phyloP scores from a whole-genome alignment of 2,113 vertebrate genomes.

The Misgurnus anguillicaudatus region DNA sequence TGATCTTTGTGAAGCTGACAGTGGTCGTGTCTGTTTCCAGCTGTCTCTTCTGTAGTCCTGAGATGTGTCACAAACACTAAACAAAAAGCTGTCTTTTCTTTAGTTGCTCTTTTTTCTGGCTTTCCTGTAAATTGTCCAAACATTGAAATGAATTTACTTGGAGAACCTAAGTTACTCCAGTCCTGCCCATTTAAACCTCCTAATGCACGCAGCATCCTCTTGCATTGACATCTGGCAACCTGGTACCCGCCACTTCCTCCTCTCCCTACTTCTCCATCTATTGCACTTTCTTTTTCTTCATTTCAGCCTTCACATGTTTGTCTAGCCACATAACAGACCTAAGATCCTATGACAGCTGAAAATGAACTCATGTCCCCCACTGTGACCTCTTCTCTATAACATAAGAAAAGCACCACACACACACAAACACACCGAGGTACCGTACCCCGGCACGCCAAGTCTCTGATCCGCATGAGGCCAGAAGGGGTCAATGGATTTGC shows the following conservation, averaged over 20 bases:
- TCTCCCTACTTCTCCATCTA: neutral
- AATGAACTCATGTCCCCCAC: slow-evolving; percentile 10
- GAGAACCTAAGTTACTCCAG: too few relatives aligned
- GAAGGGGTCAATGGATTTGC: slow-evolving; percentile 67
- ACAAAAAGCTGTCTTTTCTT: too few relatives aligned
- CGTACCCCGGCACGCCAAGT: slow-evolving; percentile 28
- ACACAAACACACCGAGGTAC: neutral
- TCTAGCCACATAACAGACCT: neutral
- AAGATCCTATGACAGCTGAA: slow-evolving; percentile 15
- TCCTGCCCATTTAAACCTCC: too few relatives aligned
- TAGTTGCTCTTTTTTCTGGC: too few relatives aligned
- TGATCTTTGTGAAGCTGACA: slow-evolving; percentile 40
- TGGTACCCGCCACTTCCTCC: slow-evolving; percentile 57
- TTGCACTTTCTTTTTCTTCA: neutral
- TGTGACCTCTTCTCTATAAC: neutral
- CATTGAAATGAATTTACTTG: too few relatives aligned
- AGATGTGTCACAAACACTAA: too few relatives aligned
- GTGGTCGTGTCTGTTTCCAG: slow-evolving; percentile 37
- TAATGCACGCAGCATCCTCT: slow-evolving; percentile 60
- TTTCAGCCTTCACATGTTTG: neutral
- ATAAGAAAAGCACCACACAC: slow-evolving; percentile 4
- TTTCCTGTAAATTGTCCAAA: too few relatives aligned
- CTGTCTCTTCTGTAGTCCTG: neutral
- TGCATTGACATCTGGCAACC: slow-evolving; percentile 69
- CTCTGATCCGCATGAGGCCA: slow-evolving; percentile 13